A percentile compares a stretch with the other conserved stretches of the same genome.
Evolutionary conservation across 2,113 vertebrate genomes (phyloP).

Genomic region (Platysteira castanea): DNA sequence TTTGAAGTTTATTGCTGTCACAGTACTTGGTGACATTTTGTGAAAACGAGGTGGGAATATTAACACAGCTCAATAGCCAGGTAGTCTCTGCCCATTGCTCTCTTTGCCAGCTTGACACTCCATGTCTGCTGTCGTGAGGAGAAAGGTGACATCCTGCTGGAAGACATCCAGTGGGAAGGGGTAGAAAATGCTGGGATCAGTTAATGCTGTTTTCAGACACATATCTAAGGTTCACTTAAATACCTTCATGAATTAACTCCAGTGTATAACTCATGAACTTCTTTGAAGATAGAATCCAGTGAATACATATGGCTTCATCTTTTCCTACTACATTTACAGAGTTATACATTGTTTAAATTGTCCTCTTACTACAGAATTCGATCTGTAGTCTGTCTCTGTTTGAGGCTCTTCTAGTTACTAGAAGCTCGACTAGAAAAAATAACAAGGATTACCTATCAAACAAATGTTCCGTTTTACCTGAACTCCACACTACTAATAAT

Average conservation of each 20-base stretch:
- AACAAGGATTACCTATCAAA: background rate
- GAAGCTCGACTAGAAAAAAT: background rate
- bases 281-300: background rate
- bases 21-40: background rate
- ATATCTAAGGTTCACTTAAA: background rate
- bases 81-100: fast-evolving
- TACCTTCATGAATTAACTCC: background rate
- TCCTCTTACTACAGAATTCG: background rate
- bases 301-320: background rate
- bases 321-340: background rate
- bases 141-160: background rate
- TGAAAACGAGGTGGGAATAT: background rate
- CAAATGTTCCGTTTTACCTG: background rate
- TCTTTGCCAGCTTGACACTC: background rate
- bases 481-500: background rate
- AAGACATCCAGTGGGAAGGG: background rate
- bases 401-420: background rate
- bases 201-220: background rate
- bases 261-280: background rate
- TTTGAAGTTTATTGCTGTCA: background rate
- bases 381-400: background rate
- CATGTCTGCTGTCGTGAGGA: background rate
- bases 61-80: background rate
- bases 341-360: background rate
- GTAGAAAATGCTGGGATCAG: background rate